Evolutionary conservation across 2,113 vertebrate species (phyloP).

Genomic region (Rhadina sibilatrix): DNA sequence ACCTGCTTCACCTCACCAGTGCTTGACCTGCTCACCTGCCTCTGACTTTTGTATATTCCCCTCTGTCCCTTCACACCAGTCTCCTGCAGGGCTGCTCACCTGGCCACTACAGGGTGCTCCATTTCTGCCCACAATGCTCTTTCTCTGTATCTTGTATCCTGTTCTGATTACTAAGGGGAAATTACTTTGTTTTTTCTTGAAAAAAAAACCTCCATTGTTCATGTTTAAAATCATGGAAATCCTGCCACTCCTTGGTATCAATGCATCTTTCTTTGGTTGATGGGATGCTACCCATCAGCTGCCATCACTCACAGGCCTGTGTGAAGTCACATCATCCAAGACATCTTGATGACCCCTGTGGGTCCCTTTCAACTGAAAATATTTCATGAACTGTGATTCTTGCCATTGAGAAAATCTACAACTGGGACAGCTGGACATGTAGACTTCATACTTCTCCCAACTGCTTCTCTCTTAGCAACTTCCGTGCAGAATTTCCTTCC

Average conservation of each 20-base stretch:
- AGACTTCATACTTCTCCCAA: background rate
- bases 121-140: background rate
- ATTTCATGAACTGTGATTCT: background rate
- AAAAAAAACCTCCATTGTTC: background rate
- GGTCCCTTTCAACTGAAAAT: background rate
- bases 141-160: background rate
- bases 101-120: background rate
- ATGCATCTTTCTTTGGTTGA: background rate
- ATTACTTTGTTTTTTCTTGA: background rate
- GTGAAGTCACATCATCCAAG: background rate
- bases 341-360: background rate
- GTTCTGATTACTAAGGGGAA: background rate
- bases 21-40: background rate
- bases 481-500: background rate
- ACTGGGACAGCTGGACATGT: background rate
- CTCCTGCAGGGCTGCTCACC: rapidly evolving
- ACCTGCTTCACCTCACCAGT: background rate
- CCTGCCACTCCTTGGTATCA: background rate
- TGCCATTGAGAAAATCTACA: background rate
- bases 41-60: background rate
- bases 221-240: background rate
- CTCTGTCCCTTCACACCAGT: background rate
- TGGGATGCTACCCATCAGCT: background rate
- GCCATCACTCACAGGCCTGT: background rate
- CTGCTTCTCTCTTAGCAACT: background rate